Evolutionary conservation across 2,888 invertebrate genomes (phyloP).

Genomic region (Cynaeus angustus): DNA sequence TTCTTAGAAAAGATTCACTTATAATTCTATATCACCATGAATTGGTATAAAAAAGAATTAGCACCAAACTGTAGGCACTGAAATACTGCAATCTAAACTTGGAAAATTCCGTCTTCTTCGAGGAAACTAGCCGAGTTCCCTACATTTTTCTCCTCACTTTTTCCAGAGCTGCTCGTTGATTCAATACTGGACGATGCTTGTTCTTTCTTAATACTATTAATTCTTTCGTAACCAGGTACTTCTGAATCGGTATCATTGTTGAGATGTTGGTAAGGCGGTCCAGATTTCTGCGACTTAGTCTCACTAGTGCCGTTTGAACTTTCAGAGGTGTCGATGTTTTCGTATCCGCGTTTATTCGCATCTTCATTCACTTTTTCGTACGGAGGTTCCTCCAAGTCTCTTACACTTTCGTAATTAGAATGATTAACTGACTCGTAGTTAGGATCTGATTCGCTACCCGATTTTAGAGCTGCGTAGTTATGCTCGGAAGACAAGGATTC

Average conservation of each 20-base stretch:
- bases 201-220: slow-evolving; percentile 45
- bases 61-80: slow-evolving; percentile 50
- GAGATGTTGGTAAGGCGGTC: slow-evolving; percentile 62
- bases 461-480: slow-evolving; percentile 75
- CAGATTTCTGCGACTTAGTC: slow-evolving; percentile 48
- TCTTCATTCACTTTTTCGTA: slow-evolving; percentile 77
- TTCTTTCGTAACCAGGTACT: slow-evolving; percentile 62
- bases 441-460: slow-evolving; percentile 82
- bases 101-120: slow-evolving; percentile 63
- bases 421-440: slow-evolving; percentile 82
- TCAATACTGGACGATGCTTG: slow-evolving; percentile 35
- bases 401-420: slow-evolving; percentile 89
- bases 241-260: slow-evolving; percentile 60
- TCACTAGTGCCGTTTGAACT: slow-evolving; percentile 60
- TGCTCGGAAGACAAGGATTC: slow-evolving; percentile 70
- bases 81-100: slow-evolving; percentile 58
- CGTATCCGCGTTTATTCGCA: slow-evolving; percentile 58
- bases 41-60: slow-evolving; percentile 34
- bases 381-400: slow-evolving; percentile 83
- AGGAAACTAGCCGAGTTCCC: slow-evolving; percentile 52
- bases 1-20: slow-evolving; percentile 10
- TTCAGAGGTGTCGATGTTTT: slow-evolving; percentile 57
- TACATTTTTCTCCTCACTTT: slow-evolving; percentile 33
- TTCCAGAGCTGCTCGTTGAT: slow-evolving; percentile 42
- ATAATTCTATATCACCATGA: slow-evolving; percentile 32